Percentiles rank a stretch among this genome's conserved stretches.
phyloP scores from a whole-genome alignment of 2,113 vertebrate species.

The Otis tarda region DNA sequence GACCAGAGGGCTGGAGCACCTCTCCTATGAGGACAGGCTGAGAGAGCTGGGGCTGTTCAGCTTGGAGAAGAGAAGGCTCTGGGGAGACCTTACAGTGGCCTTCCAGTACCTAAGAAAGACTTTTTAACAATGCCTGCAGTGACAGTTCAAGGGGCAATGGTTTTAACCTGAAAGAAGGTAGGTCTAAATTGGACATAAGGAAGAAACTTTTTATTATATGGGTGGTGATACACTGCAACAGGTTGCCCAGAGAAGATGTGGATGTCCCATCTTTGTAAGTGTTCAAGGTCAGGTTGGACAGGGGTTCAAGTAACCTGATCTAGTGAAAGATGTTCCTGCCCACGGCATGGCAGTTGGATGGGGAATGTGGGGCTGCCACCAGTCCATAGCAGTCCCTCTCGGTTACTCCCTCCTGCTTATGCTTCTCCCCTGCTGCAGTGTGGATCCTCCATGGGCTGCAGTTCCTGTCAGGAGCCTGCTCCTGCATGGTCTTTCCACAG shows the following conservation, averaged over 20 bases:
- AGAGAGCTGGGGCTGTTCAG: not conserved
- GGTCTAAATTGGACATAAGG: not conserved
- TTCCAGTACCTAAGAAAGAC: not conserved
- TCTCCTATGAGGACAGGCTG: not conserved
- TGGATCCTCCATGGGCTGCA: not conserved
- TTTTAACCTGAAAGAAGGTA: not conserved
- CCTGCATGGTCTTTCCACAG: not conserved
- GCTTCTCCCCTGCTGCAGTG: not conserved
- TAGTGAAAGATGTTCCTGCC: no score
- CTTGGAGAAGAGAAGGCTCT: not conserved
- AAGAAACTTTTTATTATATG: not conserved
- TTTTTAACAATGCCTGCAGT: not conserved
- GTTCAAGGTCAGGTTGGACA: not conserved
- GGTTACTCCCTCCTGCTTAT: not conserved
- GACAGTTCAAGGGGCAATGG: not conserved
- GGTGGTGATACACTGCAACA: not conserved
- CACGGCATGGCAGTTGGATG: accelerated
- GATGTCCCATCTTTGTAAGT: not conserved
- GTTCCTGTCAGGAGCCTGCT: not conserved
- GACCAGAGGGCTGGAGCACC: not conserved
- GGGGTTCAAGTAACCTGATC: not conserved
- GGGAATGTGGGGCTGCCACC: not conserved
- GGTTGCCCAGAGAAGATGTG: no score
- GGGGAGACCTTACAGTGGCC: not conserved
- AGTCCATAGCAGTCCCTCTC: not conserved